Base-by-base conservation (phyloP, 2,113 vertebrate genomes). In the Podarcis muralis region DNA sequence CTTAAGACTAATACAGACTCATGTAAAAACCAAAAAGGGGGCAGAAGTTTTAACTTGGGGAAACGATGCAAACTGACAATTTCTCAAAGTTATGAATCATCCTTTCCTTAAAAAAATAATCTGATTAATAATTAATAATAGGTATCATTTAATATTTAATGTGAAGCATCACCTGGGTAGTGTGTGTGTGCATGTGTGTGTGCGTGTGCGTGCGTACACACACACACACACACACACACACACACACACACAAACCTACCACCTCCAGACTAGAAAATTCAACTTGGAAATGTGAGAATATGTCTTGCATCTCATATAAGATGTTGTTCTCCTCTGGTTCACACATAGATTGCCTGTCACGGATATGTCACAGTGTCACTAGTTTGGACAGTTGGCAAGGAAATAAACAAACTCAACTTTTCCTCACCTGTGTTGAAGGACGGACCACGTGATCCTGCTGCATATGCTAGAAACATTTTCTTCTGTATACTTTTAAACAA, bases 261-360 rank as follows among this genome's bases (percentile, higher is more conserved):
- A 82, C 43, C 4, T 86, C 11, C n/a, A 83, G 74, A 30, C 59
- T 23, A 75, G 35, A 83, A 82, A 83, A 76, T 37, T 15, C 25
- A 22, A 81, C 18, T 43, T 5, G 23, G 84, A 90, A 93, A 85
- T 40, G 89, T 81, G 84, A 95, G 77, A 93, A 91, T 62, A 91
- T 89, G 84, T 88, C 32, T 88, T 87, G 76, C n/a, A 89, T 90
- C 53, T 90, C 69, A 86, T 88, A 66, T 13, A n/a, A 76, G 40
- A 18, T 27, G 57, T 86, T 84, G 66, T 23, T 81, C 83, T 85
- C 20, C 7, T 76, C 30, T 66, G 65, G 4, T 0, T 79, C 76
- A 77, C 53, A 59, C 59, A 85, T 1, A 32, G 87, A 90, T 78
- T 23, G 87, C 25, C 68, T 69, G 77, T 88, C 89, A 86, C 40